Evolutionary conservation across 2,113 vertebrate genomes (phyloP).

Genomic region (Eonycteris spelaea): DNA sequence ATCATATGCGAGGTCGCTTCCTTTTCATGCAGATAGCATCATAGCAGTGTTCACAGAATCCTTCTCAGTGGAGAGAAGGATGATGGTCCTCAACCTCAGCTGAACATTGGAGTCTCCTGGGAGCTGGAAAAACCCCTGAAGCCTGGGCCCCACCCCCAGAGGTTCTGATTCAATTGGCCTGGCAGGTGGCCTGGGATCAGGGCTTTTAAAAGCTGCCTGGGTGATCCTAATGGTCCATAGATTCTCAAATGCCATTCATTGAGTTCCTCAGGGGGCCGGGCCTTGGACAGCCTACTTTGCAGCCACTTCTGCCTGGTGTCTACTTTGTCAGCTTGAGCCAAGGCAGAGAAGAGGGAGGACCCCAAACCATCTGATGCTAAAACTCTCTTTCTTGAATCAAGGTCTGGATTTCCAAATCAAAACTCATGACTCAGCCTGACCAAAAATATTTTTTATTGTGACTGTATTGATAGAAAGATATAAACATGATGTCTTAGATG

Average conservation of each 20-base stretch:
- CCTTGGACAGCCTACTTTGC: neutral
- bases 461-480: neutral
- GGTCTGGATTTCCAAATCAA: constrained; percentile 3
- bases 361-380: neutral
- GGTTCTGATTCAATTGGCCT: neutral
- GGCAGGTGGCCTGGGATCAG: neutral
- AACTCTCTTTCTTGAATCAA: neutral
- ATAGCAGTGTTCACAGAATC: neutral
- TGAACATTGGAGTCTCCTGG: neutral
- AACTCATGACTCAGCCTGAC: neutral
- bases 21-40: neutral
- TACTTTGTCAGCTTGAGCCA: neutral
- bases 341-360: neutral
- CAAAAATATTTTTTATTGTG: neutral
- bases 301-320: neutral
- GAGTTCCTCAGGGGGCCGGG: neutral
- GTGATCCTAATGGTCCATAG: neutral
- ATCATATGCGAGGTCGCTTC: neutral
- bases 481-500: neutral
- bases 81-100: neutral
- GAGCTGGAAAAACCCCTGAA: neutral
- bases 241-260: neutral
- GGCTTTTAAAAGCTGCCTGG: neutral
- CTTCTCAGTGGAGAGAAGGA: neutral
- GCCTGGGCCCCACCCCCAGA: neutral